Percentiles rank a stretch among this genome's conserved stretches.
These are phyloP conservation scores for Drosophila triauraria DNA, from an alignment of 1,140 invertebrate species.

Conservation along the genomic window DNA sequence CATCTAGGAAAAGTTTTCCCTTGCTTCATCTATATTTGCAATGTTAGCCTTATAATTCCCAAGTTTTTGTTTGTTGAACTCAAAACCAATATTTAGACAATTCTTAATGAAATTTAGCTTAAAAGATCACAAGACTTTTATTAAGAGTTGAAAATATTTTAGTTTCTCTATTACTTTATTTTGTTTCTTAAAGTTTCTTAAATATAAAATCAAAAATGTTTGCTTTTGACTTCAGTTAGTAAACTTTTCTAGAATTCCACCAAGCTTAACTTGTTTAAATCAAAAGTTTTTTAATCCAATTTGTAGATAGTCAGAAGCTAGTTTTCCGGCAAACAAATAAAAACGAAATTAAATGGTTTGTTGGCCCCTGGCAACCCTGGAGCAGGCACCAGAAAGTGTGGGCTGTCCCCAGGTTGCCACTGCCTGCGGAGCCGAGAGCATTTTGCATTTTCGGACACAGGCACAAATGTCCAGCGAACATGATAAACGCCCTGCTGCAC, in stretches of 20 bases:
- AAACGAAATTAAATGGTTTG: not conserved
- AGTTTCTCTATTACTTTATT: not conserved
- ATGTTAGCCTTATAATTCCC: not conserved
- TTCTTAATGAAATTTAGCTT: not conserved
- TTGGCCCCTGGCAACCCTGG: conserved; percentile 30
- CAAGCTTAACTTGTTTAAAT: not conserved
- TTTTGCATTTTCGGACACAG: conserved; percentile 47
- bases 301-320: not conserved
- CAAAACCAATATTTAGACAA: not conserved
- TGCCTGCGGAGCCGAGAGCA: conserved; percentile 28
- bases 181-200: too few relatives aligned
- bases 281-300: conserved; percentile 4
- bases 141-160: not conserved
- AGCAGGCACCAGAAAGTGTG: conserved; percentile 12
- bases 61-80: not conserved
- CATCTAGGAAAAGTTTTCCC: conserved; percentile 5
- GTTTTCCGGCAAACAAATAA: not conserved
- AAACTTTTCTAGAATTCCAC: too few relatives aligned
- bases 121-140: not conserved
- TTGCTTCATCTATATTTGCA: not conserved
- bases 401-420: conserved; percentile 29
- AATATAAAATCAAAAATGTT: too few relatives aligned
- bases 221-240: too few relatives aligned
- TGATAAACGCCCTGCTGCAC: conserved; percentile 63
- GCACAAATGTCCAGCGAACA: conserved; percentile 49